phyloP scores from a whole-genome alignment of 2,113 vertebrate species.

The Sinocyclocheilus rhinocerous region DNA sequence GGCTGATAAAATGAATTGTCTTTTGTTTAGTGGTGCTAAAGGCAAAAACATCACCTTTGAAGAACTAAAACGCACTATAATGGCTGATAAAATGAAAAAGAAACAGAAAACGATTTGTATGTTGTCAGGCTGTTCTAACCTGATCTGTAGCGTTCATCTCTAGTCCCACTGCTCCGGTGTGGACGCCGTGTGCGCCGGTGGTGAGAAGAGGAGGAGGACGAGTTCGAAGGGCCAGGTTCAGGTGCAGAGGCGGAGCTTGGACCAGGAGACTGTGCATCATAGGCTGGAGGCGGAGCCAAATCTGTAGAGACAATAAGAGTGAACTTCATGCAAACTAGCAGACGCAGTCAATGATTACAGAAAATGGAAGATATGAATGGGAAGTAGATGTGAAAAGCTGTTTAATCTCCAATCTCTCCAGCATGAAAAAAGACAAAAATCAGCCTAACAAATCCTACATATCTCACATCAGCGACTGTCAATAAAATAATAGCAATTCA shows the following conservation, averaged over 20 bases:
- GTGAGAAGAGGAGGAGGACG: conserved; percentile 78
- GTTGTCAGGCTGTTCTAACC: conserved; percentile 70
- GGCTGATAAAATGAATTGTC: no score
- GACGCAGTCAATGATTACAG: neutral
- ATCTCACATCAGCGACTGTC: neutral
- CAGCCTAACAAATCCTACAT: neutral
- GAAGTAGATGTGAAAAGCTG: neutral
- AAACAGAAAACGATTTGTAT: neutral
- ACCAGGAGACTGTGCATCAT: conserved; percentile 81
- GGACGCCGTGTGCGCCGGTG: conserved; percentile 74
- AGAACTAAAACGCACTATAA: neutral
- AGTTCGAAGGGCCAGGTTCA: conserved; percentile 31
- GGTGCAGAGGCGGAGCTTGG: conserved; percentile 75
- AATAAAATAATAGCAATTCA: neutral
- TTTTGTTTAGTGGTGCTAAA: neutral
- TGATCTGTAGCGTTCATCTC: conserved; percentile 95
- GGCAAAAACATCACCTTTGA: neutral
- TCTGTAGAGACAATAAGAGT: conserved; percentile 63
- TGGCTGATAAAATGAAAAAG: neutral
- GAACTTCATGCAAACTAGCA: conserved; percentile 36
- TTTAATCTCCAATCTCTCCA: neutral
- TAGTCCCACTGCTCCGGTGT: conserved; percentile 82
- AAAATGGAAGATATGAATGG: neutral
- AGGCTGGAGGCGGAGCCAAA: conserved; percentile 80
- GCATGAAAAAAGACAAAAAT: neutral